Evolutionary conservation across 2,113 vertebrate species (phyloP), one percentile per base, ranked within the genome.

Genomic region (Labeo rohita): DNA sequence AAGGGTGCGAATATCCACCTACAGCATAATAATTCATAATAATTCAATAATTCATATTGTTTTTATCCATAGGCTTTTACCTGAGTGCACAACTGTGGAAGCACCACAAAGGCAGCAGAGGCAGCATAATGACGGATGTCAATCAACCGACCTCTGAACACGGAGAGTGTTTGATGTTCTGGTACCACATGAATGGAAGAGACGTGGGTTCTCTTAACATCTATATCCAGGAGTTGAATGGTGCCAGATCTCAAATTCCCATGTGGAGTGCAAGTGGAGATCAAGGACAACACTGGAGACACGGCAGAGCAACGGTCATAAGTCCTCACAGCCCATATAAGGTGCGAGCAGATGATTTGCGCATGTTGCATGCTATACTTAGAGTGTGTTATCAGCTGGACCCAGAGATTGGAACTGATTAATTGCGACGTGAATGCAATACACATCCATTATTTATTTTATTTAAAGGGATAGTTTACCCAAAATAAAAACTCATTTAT

Each of bases 81-180:
- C 87, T 95, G 79, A 95, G 94, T 78, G 93, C 94, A 45, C 90
- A 92, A 75, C 76, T 93, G 70, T 94, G 93, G 94, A 89, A 80
- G 68, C 87, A 91, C 15, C 84, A 89, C 23, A 63, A 34, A 1
- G 92, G 89, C 4, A 90, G 90, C 85, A 90, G 50, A 84, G 89
- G 59, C 0, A 61, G 90, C 0, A 89, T 95, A 50, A 65, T 80
- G 77, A 94, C 91, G 0, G 86, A 80, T 2, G 43, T 88, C 43
- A 90, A 93, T 87, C 89, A 91, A 39, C 89, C 94, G 12, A 93
- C 93, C 1, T 85, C 91, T 3, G 47, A 84, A 68, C 89, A 89
- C 0, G 93, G 93, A 8, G 94, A 94, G 74, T 95, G 95, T 79
- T 90, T 94, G 18, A 92, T 93, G 83, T 95, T 95, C 88, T 95